Base-by-base conservation (phyloP, 1,140 invertebrate species). In the Drosophila busckii region DNA sequence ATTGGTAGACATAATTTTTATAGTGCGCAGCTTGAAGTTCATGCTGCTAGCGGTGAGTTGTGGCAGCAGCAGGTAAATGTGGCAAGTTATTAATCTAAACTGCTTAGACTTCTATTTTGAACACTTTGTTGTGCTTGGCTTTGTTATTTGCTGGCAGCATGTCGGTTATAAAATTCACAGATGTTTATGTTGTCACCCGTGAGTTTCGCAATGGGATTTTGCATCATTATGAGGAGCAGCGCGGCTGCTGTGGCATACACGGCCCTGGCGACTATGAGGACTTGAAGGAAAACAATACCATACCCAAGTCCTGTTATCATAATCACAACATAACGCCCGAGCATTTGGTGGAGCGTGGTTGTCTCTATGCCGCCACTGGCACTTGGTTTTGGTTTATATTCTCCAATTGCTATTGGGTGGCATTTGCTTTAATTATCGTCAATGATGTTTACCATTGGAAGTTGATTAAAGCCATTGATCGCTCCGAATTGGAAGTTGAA, bases 331-430 rank as follows among this genome's bases (percentile, higher is more conserved):
- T 12, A 0, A 1, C 7, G 1, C 20, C 10, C 0, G 6, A 32
- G 6, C 15, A 42, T 46, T 42, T 61, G 5, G 46, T 22, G 7
- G 7, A 3, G 0, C 26, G 10, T 0, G 58, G 58, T 1, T 61
- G 58, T 9, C 16, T 61, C 8, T 40, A 16, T 17, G 56, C 34
- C 0, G 10, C 40, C n/a, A 17, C 20, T 0, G 32, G 54, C 7
- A 31, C 13, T 7, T 60, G 40, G 40, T 60, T 60, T 41, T 60
- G 56, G 56, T 46, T 60, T 6, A 25, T 60, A 1, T 60, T 60
- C 22, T 37, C 25, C 12, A 60, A 60, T 15, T 38, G 40, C 20
- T 60, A 45, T n/a, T 54, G 49, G 56, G 12, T 60, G 1, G 26
- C 50, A 1, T 54, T 60, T 12, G 6, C 20, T 0, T 16, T 60